Percentiles rank a stretch among this genome's conserved stretches.
These are phyloP conservation scores for Linhomoeus sp. DNA, from an alignment of 2,888 invertebrate genomes.

Conservation along the genomic window DNA sequence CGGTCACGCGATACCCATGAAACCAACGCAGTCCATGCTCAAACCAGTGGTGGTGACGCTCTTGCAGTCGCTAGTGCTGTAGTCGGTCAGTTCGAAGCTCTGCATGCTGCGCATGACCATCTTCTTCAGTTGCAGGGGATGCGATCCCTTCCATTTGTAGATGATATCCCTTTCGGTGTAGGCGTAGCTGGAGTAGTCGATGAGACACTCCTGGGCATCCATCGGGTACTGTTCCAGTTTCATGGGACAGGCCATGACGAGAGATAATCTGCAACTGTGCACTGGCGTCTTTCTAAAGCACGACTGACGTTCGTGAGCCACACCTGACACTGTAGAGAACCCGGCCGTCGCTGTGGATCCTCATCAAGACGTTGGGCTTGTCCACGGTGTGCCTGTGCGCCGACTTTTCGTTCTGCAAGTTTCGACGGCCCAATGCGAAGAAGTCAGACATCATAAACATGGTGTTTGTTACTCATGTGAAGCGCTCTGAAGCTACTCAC, in stretches of 20 bases:
- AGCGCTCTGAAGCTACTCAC: no score
- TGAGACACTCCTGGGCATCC: slow-evolving; percentile 80
- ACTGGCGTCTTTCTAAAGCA: background rate
- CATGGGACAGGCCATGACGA: slow-evolving; percentile 85
- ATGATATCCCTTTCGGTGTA: slow-evolving; percentile 71
- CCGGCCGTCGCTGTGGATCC: slow-evolving; percentile 81
- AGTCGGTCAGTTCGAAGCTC: slow-evolving; percentile 73
- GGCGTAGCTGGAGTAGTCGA: slow-evolving; percentile 89
- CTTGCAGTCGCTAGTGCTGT: slow-evolving; percentile 77
- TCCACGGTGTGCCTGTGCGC: slow-evolving; percentile 45
- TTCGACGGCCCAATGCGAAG: no score
- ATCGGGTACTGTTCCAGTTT: slow-evolving; percentile 80
- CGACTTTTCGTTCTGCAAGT: slow-evolving; percentile 84
- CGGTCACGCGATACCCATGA: no score
- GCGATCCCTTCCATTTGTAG: slow-evolving; percentile 70
- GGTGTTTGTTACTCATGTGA: slow-evolving; percentile 5
- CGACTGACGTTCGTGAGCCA: background rate
- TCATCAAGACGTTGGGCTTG: slow-evolving; percentile 59
- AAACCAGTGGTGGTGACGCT: slow-evolving; percentile 83
- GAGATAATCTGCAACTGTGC: slow-evolving; percentile 48
- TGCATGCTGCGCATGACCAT: slow-evolving; percentile 43
- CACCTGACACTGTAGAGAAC: slow-evolving; percentile 79
- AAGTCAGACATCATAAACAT: background rate
- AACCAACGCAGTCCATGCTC: slow-evolving; percentile 7
- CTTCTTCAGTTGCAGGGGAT: slow-evolving; percentile 69